These are phyloP conservation scores for Oscheius sp. DNA, from an alignment of 2,888 invertebrate species.

Conservation along the genomic window DNA sequence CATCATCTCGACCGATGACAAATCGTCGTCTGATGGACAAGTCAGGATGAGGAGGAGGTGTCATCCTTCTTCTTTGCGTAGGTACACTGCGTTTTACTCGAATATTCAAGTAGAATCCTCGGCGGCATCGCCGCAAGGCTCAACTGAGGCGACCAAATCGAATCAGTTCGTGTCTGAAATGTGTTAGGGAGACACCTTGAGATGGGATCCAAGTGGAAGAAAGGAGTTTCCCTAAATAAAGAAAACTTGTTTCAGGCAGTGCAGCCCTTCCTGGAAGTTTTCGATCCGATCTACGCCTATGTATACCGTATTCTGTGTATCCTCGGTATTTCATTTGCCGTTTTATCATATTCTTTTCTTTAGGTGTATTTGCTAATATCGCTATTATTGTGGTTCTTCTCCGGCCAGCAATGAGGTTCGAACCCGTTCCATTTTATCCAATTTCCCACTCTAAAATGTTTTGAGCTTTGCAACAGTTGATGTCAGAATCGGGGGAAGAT, in stretches of 20 bases:
- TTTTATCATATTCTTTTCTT: too few species aligned
- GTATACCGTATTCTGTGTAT: conserved; percentile 62
- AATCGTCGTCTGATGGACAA: background rate
- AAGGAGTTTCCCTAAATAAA: background rate
- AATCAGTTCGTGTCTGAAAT: conserved; percentile 25
- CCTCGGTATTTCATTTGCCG: too few species aligned
- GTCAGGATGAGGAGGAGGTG: background rate
- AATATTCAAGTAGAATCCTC: conserved; percentile 27
- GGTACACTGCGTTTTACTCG: conserved; percentile 13
- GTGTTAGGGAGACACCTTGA: conserved; percentile 7
- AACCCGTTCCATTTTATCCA: background rate
- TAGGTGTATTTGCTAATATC: conserved; percentile 67
- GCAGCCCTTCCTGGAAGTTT: background rate
- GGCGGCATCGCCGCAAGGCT: conserved; percentile 12
- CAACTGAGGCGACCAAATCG: conserved; percentile 27
- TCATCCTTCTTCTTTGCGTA: conserved; percentile 7
- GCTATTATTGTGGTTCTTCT: conserved; percentile 53
- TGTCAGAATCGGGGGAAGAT: too few species aligned
- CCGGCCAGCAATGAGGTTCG: conserved; percentile 52
- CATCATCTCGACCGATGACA: conserved; percentile 1
- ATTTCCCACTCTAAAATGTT: background rate
- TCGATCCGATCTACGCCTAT: conserved; percentile 51
- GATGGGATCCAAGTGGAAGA: background rate
- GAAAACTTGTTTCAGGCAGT: background rate
- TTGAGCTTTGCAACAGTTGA: background rate